Base-by-base conservation (phyloP, 2,113 vertebrate genomes). In the Tyto alba region DNA sequence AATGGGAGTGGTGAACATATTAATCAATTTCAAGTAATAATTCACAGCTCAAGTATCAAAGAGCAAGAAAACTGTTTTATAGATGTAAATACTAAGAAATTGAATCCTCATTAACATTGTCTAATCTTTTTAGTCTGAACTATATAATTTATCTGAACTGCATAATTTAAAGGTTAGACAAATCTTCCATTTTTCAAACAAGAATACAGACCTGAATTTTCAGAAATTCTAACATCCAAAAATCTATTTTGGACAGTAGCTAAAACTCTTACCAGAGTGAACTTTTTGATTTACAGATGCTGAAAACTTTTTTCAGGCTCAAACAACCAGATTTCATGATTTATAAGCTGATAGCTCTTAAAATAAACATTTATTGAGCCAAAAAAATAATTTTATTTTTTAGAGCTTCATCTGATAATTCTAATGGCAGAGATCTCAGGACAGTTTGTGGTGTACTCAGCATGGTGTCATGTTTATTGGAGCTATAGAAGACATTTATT, bases 21-120 rank as follows among this genome's bases (percentile, higher is more conserved):
- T 96, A 88, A 97, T 97, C 94, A 95, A 78, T 92, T 96, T 95
- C 71, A 86, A 89, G 73, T 56, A 85, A 77, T 92, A 95, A 92
- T 85, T 97, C 94, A 90, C 59, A 64, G 26, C 25, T 95, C 79
- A 93, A 92, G 84, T 75, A 96, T 20, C 90, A 89, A 92, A 96
- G 79, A 84, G 13, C 27, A 6, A 92, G 21, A 72, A 92, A 89
- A 89, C 85, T 87, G 32, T 89, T 93, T 96, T 90, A 93, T 96
- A 95, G 93, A 85, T 96, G 63, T 47, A 96, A 95, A 96, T 93
- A 94, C 63, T 95, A 63, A 89, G 76, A 90, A 95, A 89, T 93
- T 10, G 32, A 92, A 95, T 85, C 73, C 91, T 95, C 69, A 72
- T 93, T 95, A 88, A 75, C 68, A 57, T 73, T 62, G 73, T 82